Base-by-base conservation (phyloP, 2,888 invertebrate genomes). In the Alentia gelatinosa region DNA sequence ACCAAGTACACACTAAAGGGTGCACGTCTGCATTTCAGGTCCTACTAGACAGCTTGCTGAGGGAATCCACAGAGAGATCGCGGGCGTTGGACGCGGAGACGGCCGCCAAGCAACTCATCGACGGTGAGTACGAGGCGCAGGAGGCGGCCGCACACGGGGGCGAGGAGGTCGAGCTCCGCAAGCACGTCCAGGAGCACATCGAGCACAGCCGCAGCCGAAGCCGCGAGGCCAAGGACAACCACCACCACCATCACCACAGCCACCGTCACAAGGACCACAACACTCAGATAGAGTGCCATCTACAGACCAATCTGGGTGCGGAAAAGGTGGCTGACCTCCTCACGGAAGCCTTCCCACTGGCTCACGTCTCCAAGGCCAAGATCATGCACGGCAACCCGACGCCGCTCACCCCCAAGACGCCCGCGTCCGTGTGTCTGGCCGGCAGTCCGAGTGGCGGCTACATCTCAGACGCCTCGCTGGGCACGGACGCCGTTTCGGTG, bases 71-170 rank as follows among this genome's bases (percentile, higher is more conserved):
- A 12, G 50, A 42, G 30, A 50, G 0, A 3, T 30, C 19, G 19
- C 42, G 86, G 40, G 30, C 12, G 47, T 19, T 26, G 15, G 86
- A 86, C 33, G 86, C 86, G 0, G 86, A 86, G 50, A 47, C 15
- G 7, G 86, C 86, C 7, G 86, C 86, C 23, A 86, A 86, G 35
- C 42, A 86, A 33, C 86, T 86, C 47, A 86, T 86, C 86, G 1
- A 86, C 19, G 47, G n/a, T n/a, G 12, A 42, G 33, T 86, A 86
- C 30, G 47, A 33, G 30, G 30, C 12, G 12, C 47, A 86, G 86
- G 50, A 50, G 42, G 47, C 26, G 26, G 42, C 83, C 3, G 83
- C 83, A 83, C 42, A 47, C 26, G 47, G n/a, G 12, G 30, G 50
- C 15, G 86, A 86, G 50, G 86, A 86, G 47, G 86, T 50, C 19